Evolutionary conservation across 2,113 vertebrate species (phyloP).

Genomic region (Poeciliopsis prolifica): DNA sequence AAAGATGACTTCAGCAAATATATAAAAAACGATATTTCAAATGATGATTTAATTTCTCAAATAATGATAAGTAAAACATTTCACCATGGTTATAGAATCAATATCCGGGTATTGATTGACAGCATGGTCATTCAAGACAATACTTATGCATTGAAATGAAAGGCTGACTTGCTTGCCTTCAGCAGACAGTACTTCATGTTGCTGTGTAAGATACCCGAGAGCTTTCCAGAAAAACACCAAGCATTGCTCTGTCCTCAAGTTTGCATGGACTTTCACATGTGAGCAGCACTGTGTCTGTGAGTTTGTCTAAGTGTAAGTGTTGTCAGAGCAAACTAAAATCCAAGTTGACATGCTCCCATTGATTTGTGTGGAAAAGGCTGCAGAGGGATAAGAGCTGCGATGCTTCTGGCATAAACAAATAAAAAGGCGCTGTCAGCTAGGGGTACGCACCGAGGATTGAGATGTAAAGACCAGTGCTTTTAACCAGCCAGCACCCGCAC

Average conservation of each 20-base stretch:
- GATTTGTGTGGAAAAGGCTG: slow-evolving; percentile 51
- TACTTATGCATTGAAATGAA: not conserved
- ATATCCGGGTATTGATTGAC: not conserved
- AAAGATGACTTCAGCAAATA: no score
- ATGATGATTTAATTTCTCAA: no score
- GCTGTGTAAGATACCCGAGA: slow-evolving; percentile 9
- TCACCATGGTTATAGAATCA: not conserved
- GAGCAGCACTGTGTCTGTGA: slow-evolving; percentile 6
- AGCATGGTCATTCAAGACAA: not conserved
- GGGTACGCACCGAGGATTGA: slow-evolving; percentile 27
- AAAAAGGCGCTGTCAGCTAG: slow-evolving; percentile 45
- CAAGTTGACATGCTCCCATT: slow-evolving; percentile 40
- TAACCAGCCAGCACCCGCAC: slow-evolving; percentile 34
- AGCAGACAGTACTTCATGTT: slow-evolving; percentile 6
- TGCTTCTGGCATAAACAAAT: slow-evolving; percentile 57
- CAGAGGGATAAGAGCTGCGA: slow-evolving; percentile 44
- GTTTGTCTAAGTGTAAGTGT: slow-evolving; percentile 16
- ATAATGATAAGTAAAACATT: not conserved
- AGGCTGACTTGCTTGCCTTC: not conserved
- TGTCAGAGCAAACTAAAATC: slow-evolving; percentile 46
- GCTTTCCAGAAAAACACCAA: slow-evolving; percentile 13
- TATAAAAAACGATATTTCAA: no score
- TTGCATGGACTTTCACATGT: slow-evolving; percentile 5
- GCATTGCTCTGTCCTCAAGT: slow-evolving; percentile 8
- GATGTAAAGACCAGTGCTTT: slow-evolving; percentile 45